These are phyloP conservation scores for Acinonyx jubatus DNA, from an alignment of 2,113 vertebrate species.

Conservation along the genomic window DNA sequence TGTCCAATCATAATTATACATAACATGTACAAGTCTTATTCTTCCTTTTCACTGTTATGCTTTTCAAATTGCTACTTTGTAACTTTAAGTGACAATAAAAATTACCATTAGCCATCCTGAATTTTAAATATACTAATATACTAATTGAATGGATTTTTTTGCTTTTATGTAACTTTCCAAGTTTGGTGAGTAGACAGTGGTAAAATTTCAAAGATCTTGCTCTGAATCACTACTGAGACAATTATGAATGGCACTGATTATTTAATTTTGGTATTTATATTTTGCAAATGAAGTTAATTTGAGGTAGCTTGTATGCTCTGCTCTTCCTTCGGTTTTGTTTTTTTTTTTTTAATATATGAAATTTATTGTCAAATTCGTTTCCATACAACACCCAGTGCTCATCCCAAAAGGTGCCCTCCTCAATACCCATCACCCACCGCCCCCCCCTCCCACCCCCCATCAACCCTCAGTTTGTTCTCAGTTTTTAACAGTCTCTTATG, in stretches of 20 bases:
- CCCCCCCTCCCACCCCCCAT: no score
- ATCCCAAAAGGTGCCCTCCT: no score
- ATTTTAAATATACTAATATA: constrained; percentile 52
- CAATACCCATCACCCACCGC: no score
- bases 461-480: no score
- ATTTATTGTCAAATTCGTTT: no score
- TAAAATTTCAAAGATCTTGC: constrained; percentile 46
- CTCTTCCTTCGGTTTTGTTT: not conserved
- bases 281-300: constrained; percentile 19
- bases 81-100: constrained; percentile 12
- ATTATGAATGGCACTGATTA: constrained; percentile 20
- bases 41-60: not conserved
- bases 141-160: constrained; percentile 5
- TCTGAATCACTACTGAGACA: constrained; percentile 33
- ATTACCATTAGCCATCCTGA: not conserved
- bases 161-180: constrained; percentile 1
- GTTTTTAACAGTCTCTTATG: no score
- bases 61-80: constrained; percentile 44
- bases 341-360: no score
- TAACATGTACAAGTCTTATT: not conserved
- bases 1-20: not conserved
- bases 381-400: no score
- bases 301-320: not conserved
- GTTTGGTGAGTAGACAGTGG: not conserved
- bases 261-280: constrained; percentile 45